These are phyloP conservation scores for Ctenopoma multispine DNA, from an alignment of 2,797 vertebrate genomes.

Conservation along the genomic window DNA sequence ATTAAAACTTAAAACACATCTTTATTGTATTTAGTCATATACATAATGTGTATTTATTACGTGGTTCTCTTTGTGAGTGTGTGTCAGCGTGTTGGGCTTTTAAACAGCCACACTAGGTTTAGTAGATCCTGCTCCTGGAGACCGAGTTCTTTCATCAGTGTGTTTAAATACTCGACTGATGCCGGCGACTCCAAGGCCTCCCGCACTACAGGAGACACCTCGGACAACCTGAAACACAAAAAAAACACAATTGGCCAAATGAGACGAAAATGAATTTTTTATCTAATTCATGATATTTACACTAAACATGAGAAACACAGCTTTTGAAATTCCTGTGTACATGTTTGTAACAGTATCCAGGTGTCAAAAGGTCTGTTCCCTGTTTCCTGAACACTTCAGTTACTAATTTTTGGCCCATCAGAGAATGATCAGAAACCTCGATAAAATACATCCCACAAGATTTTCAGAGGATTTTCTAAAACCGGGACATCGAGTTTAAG, in stretches of 20 bases:
- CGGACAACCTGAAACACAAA: constrained; percentile 75
- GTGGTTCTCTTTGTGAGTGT: background rate
- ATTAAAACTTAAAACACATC: background rate
- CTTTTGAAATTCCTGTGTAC: background rate
- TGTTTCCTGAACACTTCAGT: too few species aligned
- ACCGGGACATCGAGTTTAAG: too few species aligned
- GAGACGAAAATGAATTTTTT: too few species aligned
- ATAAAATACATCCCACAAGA: too few species aligned
- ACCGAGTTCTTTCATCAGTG: constrained; percentile 74
- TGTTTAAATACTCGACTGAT: constrained; percentile 73
- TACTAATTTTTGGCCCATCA: too few species aligned
- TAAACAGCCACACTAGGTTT: constrained; percentile 71
- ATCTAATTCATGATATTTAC: too few species aligned
- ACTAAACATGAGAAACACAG: too few species aligned
- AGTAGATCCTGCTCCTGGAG: constrained; percentile 77
- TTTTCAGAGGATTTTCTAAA: too few species aligned
- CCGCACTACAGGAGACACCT: constrained; percentile 73
- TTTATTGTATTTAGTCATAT: constrained; percentile 4
- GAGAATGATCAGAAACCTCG: too few species aligned
- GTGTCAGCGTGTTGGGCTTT: constrained; percentile 47
- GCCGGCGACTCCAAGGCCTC: constrained; percentile 66
- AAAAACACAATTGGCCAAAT: background rate
- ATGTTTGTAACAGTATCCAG: too few species aligned
- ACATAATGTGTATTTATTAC: background rate
- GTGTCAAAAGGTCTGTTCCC: too few species aligned